Percentiles rank a stretch among this genome's conserved stretches.
Evolutionary conservation across 2,888 invertebrate species (phyloP).

Genomic region (Hofmannophila pseudospretella): DNA sequence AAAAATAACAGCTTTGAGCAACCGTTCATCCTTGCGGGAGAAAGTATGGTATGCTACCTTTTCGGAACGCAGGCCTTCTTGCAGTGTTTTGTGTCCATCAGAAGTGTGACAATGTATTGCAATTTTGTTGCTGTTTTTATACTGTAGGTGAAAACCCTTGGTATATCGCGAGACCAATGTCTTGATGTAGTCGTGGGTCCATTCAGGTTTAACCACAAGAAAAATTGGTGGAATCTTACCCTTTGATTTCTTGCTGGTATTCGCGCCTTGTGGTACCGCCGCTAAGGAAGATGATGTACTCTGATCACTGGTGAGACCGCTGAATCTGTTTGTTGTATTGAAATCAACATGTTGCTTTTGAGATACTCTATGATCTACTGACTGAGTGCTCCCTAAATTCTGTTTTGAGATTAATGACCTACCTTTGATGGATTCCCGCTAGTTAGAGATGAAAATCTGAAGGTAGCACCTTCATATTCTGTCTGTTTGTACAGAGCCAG

Average conservation of each 20-base stretch:
- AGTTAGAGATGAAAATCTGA: no score
- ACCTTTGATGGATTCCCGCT: no score
- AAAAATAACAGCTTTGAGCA: not conserved
- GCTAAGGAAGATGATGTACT: no score
- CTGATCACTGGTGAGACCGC: no score
- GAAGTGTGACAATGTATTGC: not conserved
- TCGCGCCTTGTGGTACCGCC: no score
- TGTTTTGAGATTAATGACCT: not conserved
- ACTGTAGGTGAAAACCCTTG: not conserved
- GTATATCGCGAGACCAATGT: not conserved
- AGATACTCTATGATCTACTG: no score
- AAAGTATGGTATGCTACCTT: not conserved
- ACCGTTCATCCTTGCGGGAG: not conserved
- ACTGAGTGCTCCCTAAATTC: not conserved
- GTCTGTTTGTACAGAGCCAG: no score
- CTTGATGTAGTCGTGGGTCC: not conserved
- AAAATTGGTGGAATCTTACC: not conserved
- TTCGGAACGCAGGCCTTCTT: not conserved
- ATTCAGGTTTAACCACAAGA: not conserved
- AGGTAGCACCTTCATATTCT: no score
- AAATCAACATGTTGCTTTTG: no score
- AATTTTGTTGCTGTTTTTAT: not conserved
- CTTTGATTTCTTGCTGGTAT: no score
- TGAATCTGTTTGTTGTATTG: no score
- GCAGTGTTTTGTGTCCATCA: not conserved